Percentiles rank a stretch among this genome's conserved stretches.
These are phyloP conservation scores for Eledona agricola DNA, from an alignment of 2,888 invertebrate genomes.

Conservation along the genomic window DNA sequence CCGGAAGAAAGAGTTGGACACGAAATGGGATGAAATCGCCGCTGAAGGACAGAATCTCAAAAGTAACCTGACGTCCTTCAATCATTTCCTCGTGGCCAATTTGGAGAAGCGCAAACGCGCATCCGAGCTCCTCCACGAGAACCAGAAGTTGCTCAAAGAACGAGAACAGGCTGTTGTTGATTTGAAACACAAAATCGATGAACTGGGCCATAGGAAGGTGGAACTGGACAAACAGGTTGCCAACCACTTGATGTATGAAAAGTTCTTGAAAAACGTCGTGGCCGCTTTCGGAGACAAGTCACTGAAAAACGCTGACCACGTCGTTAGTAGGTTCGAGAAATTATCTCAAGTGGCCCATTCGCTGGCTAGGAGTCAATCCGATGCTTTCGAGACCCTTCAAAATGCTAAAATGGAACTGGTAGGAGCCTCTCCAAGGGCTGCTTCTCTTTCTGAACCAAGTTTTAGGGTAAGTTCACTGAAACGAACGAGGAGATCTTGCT, in stretches of 20 bases:
- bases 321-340: slow-evolving; percentile 9
- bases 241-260: too few relatives aligned
- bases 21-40: slow-evolving; percentile 3
- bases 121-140: background rate
- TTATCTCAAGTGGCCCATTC: background rate
- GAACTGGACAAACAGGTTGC: slow-evolving; percentile 2
- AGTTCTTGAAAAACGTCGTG: too few relatives aligned
- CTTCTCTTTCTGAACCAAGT: background rate
- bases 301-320: slow-evolving; percentile 1
- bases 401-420: slow-evolving; percentile 7
- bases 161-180: slow-evolving; percentile 3
- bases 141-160: background rate
- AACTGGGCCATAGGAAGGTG: background rate
- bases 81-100: slow-evolving; percentile 9
- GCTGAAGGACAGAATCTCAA: slow-evolving; percentile 1
- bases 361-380: slow-evolving; percentile 1
- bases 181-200: background rate
- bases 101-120: slow-evolving; percentile 16
- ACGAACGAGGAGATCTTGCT: slow-evolving; percentile 1
- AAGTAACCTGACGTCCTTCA: slow-evolving; percentile 7
- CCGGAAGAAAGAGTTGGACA: background rate
- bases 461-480: slow-evolving; percentile 11
- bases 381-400: background rate
- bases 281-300: background rate
- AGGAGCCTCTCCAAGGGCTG: background rate